These are phyloP conservation scores for Eupithecia tripunctaria DNA, from an alignment of 2,888 invertebrate genomes.

Conservation along the genomic window DNA sequence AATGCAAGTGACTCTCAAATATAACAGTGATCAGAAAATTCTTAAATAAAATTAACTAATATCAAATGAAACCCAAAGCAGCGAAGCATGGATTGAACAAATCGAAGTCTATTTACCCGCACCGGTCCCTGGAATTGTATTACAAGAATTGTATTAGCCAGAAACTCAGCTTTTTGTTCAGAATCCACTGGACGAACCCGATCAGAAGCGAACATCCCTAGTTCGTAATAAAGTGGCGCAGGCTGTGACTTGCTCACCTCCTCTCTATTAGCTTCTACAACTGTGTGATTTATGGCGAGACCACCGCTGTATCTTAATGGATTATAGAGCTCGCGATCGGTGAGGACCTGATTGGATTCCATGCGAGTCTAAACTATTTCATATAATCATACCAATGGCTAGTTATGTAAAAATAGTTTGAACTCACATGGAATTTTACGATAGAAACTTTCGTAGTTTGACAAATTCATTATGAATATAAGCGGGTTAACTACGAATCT, in stretches of 20 bases:
- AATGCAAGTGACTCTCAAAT: no score
- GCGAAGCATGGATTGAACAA: background rate
- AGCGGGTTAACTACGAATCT: no score
- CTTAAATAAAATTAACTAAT: background rate
- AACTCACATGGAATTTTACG: no score
- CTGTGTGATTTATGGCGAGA: conserved; percentile 55
- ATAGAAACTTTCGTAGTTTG: no score
- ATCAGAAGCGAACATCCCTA: conserved; percentile 13
- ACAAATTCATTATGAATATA: no score
- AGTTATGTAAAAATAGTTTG: no score
- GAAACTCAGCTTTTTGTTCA: background rate
- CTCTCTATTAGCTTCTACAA: conserved; percentile 63
- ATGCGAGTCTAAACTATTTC: background rate
- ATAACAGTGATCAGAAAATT: background rate
- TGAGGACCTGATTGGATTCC: background rate
- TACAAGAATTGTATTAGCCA: background rate
- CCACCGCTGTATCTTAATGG: conserved; percentile 44
- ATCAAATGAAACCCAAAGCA: background rate
- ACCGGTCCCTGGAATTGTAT: background rate
- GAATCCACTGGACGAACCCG: background rate
- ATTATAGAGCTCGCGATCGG: conserved; percentile 33
- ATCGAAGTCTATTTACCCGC: background rate
- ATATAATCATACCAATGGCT: background rate
- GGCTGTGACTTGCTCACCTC: conserved; percentile 60
- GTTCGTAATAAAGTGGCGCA: conserved; percentile 61